Evolutionary conservation across 1,140 invertebrate species (phyloP).

Genomic region (Pantala flavescens): DNA sequence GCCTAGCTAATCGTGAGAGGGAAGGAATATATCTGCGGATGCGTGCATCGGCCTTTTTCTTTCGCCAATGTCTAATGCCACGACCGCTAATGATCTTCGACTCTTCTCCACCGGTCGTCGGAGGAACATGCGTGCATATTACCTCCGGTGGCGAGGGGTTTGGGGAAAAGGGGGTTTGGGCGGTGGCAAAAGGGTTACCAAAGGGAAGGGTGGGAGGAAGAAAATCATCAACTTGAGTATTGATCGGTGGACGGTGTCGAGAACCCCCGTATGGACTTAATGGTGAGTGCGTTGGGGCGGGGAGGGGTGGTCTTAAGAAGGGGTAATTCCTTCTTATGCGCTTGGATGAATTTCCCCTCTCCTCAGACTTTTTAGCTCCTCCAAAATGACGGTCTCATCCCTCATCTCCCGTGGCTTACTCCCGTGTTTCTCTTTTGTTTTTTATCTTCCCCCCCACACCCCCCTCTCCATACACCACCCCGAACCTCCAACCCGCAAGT

Average conservation of each 20-base stretch:
- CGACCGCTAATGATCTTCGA: no score
- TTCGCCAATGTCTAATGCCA: no score
- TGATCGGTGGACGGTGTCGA: neutral
- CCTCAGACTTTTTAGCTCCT: neutral
- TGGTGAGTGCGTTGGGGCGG: neutral
- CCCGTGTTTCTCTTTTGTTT: neutral
- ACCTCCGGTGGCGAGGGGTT: neutral
- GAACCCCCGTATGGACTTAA: constrained; percentile 8
- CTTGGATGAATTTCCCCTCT: neutral
- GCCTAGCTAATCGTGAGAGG: no score
- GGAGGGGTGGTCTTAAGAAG: neutral
- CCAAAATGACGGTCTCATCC: neutral
- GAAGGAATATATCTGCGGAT: no score
- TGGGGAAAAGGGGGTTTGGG: neutral
- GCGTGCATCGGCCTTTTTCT: no score
- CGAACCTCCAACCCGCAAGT: neutral
- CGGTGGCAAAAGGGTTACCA: neutral
- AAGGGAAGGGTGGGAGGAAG: neutral
- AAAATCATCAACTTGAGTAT: constrained; percentile 10
- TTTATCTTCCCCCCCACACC: neutral
- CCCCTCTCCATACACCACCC: no score
- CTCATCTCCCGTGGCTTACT: neutral
- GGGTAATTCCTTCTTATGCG: neutral
- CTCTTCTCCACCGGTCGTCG: no score
- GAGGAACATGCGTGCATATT: constrained; percentile 1